Base-by-base conservation (phyloP, 2,797 vertebrate genomes). In the Gymnocypris eckloni region DNA sequence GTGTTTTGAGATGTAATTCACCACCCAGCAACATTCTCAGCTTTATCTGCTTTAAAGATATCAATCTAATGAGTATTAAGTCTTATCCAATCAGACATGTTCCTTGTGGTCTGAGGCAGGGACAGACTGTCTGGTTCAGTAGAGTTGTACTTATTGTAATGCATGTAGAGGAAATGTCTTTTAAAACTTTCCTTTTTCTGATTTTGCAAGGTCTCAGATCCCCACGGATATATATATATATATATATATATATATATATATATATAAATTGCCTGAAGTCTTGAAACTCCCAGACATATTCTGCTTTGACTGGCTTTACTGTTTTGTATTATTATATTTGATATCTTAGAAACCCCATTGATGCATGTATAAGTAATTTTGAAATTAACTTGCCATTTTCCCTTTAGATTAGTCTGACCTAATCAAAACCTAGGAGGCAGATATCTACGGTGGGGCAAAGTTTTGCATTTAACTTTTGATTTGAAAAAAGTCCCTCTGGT, bases 151-250 rank as follows among this genome's bases (percentile, higher is more conserved):
- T 39, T 22, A 22, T 22, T 77, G 28, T 56, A 37, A 56, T 76
- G 28, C 15, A 76, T 76, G 28, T 75, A 75, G 48, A 76, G 16
- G 28, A 76, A 28, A 54, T 52, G 52, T 39, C 50, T 77, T 78
- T 56, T 78, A 59, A 41, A 41, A 78, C 75, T n/a, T 78, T 22
- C 28, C 50, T 9, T 22, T 39, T 77, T 77, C 6, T 56, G 33
- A 78, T 54, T 41, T 78, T 78, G 33, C 50, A 56, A 77, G 33
- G 18, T 77, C 73, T 52, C 28, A 22, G 11, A 56, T 77, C 6
- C 75, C 37, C 52, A 78, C 6, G 37, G 52, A 37, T 59, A 33
- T 33, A 33, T 33, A 33, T 33, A 33, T 33, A 33, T 33, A 33
- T 33, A 33, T 33, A 33, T 33, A 33, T 33, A 33, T 33, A 33